phyloP scores from a whole-genome alignment of 53 echinoderm and acorn worm genomes.

The Apostichopus leukothele region DNA sequence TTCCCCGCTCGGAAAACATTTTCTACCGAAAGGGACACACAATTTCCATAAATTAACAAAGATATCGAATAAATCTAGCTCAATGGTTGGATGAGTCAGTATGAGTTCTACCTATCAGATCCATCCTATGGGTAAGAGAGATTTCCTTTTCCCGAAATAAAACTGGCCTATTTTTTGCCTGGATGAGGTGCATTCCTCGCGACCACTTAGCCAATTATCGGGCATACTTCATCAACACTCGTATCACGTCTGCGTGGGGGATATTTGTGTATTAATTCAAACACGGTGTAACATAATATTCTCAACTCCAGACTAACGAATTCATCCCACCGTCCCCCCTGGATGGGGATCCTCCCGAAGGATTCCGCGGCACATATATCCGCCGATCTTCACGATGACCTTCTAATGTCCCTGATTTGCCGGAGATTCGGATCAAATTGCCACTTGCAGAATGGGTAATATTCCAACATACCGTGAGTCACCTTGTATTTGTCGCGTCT shows the following conservation, averaged over 20 bases:
- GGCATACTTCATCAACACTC: not conserved
- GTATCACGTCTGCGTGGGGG: not conserved
- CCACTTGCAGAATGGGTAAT: slow-evolving; percentile 40
- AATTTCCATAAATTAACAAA: slow-evolving; percentile 1
- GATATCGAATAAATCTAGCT: not conserved
- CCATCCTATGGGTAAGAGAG: not conserved
- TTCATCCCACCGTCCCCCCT: not conserved
- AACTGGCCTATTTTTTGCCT: not conserved
- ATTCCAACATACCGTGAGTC: slow-evolving; percentile 38
- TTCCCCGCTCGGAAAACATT: not conserved
- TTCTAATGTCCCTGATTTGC: slow-evolving; percentile 41
- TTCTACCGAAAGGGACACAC: not conserved
- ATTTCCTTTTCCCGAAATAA: not conserved
- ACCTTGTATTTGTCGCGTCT: slow-evolving; percentile 31
- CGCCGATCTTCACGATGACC: slow-evolving; percentile 5
- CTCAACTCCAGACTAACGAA: not conserved
- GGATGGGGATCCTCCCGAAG: not conserved
- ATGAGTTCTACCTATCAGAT: not conserved
- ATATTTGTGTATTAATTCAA: slow-evolving; percentile 18
- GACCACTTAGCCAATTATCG: not conserved
- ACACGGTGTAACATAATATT: slow-evolving; percentile 4
- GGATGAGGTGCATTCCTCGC: not conserved
- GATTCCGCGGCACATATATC: not conserved
- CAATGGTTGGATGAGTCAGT: not conserved
- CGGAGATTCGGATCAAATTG: slow-evolving; percentile 13